These are phyloP conservation scores for Hoplodrina ambigua DNA, from an alignment of 2,888 invertebrate species.

Conservation along the genomic window DNA sequence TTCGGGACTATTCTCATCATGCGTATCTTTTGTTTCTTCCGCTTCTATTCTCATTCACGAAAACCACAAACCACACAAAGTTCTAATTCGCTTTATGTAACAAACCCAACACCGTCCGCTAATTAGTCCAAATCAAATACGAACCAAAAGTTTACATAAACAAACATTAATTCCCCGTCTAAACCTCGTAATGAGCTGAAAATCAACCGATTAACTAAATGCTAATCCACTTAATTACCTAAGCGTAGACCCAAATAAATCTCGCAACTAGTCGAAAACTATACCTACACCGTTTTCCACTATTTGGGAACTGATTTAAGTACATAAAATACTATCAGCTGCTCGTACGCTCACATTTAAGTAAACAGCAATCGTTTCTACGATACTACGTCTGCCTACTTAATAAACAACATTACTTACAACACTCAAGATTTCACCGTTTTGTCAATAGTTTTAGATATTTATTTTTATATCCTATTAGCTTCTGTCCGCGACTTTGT, in stretches of 20 bases:
- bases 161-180: constrained; percentile 7
- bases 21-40: neutral
- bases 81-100: neutral
- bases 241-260: constrained; percentile 42
- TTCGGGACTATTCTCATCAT: neutral
- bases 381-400: neutral
- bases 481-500: no score
- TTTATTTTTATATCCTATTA: no score
- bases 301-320: constrained; percentile 7
- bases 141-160: constrained; percentile 26
- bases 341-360: neutral
- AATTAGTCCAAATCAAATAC: constrained; percentile 31
- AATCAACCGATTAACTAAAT: constrained; percentile 44
- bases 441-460: no score
- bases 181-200: constrained; percentile 47
- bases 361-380: neutral
- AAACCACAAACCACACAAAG: neutral
- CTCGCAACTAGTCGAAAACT: constrained; percentile 8
- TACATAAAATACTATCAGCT: constrained; percentile 9
- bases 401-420: neutral
- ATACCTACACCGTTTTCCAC: neutral
- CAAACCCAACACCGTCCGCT: constrained; percentile 9
- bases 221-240: constrained; percentile 41
- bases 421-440: neutral
- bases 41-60: neutral